Percentiles rank a stretch among this genome's conserved stretches.
These are phyloP conservation scores for Palythoa heliodiscus DNA, from an alignment of 92 coral and sea anemone genomes.

Conservation along the genomic window DNA sequence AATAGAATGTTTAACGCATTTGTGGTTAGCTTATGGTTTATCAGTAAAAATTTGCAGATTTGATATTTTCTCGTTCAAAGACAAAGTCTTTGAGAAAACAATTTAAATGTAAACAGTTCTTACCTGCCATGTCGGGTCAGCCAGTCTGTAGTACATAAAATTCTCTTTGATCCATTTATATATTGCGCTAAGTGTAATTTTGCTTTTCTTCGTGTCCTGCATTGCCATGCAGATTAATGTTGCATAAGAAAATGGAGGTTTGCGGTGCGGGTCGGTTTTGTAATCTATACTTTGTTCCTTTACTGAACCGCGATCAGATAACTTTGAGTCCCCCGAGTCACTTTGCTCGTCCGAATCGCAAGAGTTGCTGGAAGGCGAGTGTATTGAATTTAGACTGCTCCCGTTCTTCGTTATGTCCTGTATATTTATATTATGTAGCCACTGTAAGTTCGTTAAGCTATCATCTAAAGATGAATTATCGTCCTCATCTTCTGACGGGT, in stretches of 20 bases:
- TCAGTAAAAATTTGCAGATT: not conserved
- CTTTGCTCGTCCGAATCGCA: constrained; percentile 86
- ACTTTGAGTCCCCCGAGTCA: constrained; percentile 76
- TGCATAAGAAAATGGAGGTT: constrained; percentile 98
- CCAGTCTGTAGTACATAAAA: constrained; percentile 89
- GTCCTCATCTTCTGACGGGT: constrained; percentile 71
- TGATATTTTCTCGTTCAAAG: not conserved
- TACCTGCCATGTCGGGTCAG: constrained; percentile 99
- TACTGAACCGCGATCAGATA: constrained; percentile 55
- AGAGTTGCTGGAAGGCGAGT: constrained; percentile 62
- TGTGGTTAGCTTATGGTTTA: constrained; percentile 14
- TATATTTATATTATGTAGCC: constrained; percentile 88
- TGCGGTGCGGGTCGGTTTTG: constrained; percentile 86
- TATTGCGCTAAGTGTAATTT: constrained; percentile 96
- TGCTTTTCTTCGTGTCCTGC: constrained; percentile 94
- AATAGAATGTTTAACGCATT: constrained; percentile 20
- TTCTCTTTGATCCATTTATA: constrained; percentile 98
- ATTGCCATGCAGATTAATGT: constrained; percentile 99
- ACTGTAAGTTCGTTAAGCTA: constrained; percentile 92
- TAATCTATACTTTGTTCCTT: constrained; percentile 87
- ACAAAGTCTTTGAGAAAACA: constrained; percentile 4
- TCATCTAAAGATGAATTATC: constrained; percentile 79
- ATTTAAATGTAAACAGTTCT: not conserved
- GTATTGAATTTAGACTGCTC: constrained; percentile 49
- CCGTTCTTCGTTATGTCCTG: constrained; percentile 83